Conservation (phyloP, 1,140 invertebrate genomes). For the Dermatophagoides farinae region DNA sequence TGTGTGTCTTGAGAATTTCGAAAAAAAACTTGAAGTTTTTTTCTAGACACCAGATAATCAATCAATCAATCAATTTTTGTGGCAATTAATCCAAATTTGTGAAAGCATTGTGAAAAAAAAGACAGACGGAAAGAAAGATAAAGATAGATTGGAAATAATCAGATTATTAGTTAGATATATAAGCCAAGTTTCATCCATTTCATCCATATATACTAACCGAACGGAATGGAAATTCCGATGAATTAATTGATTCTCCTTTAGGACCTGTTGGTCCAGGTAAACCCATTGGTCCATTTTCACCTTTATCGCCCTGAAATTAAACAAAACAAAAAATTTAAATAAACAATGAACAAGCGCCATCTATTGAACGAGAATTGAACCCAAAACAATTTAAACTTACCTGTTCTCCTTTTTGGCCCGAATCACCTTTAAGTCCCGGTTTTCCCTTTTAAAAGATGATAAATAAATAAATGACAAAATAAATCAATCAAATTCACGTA, state of each 20-base stretch:
- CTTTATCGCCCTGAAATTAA: slow-evolving; percentile 49
- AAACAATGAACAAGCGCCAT: neutral
- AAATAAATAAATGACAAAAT: neutral
- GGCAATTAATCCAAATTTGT: no score
- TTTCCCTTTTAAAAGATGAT: slow-evolving; percentile 37
- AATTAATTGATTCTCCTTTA: neutral
- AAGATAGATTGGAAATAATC: neutral
- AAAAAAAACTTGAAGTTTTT: no score
- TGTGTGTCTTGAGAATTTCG: no score
- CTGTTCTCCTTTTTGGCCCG: slow-evolving; percentile 64
- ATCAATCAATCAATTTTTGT: no score
- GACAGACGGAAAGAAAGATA: neutral
- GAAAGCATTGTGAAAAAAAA: no score
- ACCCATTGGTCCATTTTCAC: slow-evolving; percentile 80
- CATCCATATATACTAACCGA: neutral
- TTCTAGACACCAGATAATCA: no score
- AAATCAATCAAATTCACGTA: slow-evolving; percentile 21
- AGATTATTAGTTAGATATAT: neutral
- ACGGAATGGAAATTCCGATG: neutral
- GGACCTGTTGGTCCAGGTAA: slow-evolving; percentile 54
- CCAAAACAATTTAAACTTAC: slow-evolving; percentile 31
- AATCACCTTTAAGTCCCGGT: slow-evolving; percentile 68
- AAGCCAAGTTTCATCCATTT: neutral
- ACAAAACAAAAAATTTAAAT: neutral
- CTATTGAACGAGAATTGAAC: neutral